Evolutionary conservation across 37 sponge, comb jelly and placozoan species (phyloP), one percentile per base, ranked within the genome.

Genomic region (Bolinopsis microptera): DNA sequence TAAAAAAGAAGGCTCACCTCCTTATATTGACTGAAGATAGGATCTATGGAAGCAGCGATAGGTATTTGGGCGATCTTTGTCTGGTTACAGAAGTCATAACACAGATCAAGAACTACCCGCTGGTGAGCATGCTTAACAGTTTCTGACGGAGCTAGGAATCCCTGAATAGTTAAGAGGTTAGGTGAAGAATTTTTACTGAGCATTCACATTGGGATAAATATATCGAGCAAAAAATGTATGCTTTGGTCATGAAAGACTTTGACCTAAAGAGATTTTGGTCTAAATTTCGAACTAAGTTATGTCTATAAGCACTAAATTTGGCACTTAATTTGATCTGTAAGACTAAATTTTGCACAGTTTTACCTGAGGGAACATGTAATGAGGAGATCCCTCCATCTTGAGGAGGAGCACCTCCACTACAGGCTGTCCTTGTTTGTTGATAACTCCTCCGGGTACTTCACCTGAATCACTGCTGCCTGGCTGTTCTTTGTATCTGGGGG

Each of bases 341-440:
- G n/a, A n/a, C n/a, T n/a, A n/a, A n/a, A n/a, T n/a, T n/a, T n/a
- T n/a, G n/a, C n/a, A n/a, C n/a, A n/a, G n/a, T n/a, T n/a, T n/a
- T n/a, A 86, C 90, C 90, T 86, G 90, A 41, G 90, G 90, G 90
- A 86, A 86, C 26, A 34, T 5, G 30, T 86, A 86, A 18, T 86
- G 26, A 23, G 38, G 38, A 38, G 90, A 40, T 39, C 90, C 90
- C 41, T 38, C 26, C 90, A 86, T 86, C 90, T 41, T 86, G 1
- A 86, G 61, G 3, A 86, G 48, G 2, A 86, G 26, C 41, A 86
- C 90, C 26, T 86, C 90, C 27, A 41, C 90, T 26, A 86, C 90
- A 0, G 90, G 90, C 61, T 33, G 25, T 23, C 90, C 90, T 48
- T 86, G 90, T 86, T 86, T 86, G 61, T 86, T 86, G 90, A 86